Evolutionary conservation across 1,140 invertebrate genomes (phyloP).

Genomic region (Macrocentrus cingulum): DNA sequence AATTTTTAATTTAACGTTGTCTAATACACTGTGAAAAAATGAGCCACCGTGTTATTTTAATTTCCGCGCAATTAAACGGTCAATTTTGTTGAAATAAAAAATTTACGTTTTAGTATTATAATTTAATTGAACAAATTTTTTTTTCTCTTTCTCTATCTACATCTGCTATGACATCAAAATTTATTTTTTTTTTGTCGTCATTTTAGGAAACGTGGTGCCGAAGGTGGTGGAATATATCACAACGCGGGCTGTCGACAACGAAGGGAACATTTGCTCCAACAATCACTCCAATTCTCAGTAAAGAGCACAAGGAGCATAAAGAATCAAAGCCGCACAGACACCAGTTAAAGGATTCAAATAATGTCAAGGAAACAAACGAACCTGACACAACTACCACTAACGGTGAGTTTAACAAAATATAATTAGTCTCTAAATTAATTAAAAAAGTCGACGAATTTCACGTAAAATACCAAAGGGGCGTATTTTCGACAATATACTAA

Average conservation of each 20-base stretch:
- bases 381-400: conserved; percentile 23
- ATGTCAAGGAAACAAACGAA: conserved; percentile 28
- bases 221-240: conserved; percentile 53
- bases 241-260: conserved; percentile 44
- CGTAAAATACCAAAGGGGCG: neutral
- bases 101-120: no score
- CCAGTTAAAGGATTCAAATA: conserved; percentile 24
- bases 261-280: conserved; percentile 40
- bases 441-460: neutral
- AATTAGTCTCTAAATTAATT: conserved; percentile 3
- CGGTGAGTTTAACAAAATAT: conserved; percentile 13
- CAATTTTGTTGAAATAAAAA: no score
- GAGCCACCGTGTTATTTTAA: no score
- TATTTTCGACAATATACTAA: no score
- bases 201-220: conserved; percentile 55
- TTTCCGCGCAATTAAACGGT: no score
- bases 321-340: conserved; percentile 30
- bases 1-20: no score
- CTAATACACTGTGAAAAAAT: no score
- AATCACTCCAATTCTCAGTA: conserved; percentile 44
- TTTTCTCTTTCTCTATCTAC: no score
- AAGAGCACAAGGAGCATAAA: conserved; percentile 35
- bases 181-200: neutral
- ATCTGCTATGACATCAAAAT: no score
- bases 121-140: no score